A percentile compares a stretch with the other conserved stretches of the same genome.
These are phyloP conservation scores for Chydorus sphaericus DNA, from an alignment of 2,888 invertebrate genomes.

Conservation along the genomic window DNA sequence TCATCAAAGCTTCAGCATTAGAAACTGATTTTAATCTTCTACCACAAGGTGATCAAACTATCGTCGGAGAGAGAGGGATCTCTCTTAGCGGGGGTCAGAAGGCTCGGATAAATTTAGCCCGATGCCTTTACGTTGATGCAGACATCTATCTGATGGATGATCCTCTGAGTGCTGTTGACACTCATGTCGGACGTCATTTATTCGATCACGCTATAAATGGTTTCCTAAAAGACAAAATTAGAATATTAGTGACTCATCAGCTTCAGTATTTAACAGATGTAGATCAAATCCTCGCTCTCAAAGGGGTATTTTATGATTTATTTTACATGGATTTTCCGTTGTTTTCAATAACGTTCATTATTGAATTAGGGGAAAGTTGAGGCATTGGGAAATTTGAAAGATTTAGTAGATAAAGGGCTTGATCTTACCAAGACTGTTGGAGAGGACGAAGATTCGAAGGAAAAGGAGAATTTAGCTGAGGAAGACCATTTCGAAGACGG, in stretches of 20 bases:
- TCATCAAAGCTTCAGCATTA: constrained; percentile 26
- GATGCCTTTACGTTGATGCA: constrained; percentile 30
- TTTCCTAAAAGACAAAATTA: constrained; percentile 27
- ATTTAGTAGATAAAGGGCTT: constrained; percentile 53
- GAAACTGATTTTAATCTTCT: constrained; percentile 33
- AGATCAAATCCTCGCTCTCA: constrained; percentile 47
- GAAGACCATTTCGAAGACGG: background rate
- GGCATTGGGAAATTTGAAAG: constrained; percentile 45
- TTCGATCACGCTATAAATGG: constrained; percentile 31
- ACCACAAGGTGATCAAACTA: constrained; percentile 33
- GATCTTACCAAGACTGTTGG: constrained; percentile 49
- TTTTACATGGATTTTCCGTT: too few species aligned
- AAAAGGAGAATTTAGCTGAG: constrained; percentile 22
- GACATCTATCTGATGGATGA: constrained; percentile 37
- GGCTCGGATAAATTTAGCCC: constrained; percentile 36
- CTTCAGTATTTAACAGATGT: constrained; percentile 57
- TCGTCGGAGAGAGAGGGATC: constrained; percentile 38
- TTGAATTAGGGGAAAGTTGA: constrained; percentile 32
- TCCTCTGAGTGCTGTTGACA: constrained; percentile 36
- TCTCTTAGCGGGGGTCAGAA: constrained; percentile 38
- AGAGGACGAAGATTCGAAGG: constrained; percentile 10
- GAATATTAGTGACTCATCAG: constrained; percentile 54
- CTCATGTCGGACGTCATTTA: constrained; percentile 32
- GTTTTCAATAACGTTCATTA: background rate
- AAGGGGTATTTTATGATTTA: too few species aligned